These are phyloP conservation scores for Himalopsyche anomala DNA, from an alignment of 2,888 invertebrate species.

Conservation along the genomic window DNA sequence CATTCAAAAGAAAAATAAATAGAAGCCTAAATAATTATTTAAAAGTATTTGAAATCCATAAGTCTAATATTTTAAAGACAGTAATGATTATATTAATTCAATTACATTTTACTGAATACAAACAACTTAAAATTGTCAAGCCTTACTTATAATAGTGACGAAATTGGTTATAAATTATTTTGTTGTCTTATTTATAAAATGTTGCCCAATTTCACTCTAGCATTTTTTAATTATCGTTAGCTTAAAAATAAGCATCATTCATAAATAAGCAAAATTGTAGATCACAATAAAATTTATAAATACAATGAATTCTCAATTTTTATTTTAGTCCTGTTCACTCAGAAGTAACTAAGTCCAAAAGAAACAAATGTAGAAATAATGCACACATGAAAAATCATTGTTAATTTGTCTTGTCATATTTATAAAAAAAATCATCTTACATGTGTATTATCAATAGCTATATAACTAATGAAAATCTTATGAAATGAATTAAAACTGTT, in stretches of 20 bases:
- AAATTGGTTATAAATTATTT: constrained; percentile 1
- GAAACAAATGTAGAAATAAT: too few relatives aligned
- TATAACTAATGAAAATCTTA: too few relatives aligned
- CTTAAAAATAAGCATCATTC: constrained; percentile 22
- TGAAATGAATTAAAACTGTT: too few relatives aligned
- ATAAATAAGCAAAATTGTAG: background rate
- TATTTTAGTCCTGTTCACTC: too few relatives aligned
- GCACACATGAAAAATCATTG: too few relatives aligned
- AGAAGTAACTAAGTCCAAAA: too few relatives aligned
- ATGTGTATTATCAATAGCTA: too few relatives aligned
- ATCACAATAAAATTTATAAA: constrained; percentile 6
- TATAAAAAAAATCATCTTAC: too few relatives aligned
- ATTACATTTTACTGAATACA: background rate
- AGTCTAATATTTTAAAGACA: constrained; percentile 1
- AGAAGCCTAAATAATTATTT: constrained; percentile 19
- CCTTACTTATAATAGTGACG: background rate
- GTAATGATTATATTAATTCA: constrained; percentile 2
- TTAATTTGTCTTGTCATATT: too few relatives aligned
- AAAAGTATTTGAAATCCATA: constrained; percentile 18
- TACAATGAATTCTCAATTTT: background rate
- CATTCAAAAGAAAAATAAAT: constrained; percentile 20
- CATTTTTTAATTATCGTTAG: background rate
- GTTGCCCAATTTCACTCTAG: background rate
- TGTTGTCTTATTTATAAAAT: constrained; percentile 4
- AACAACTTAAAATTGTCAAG: constrained; percentile 4